A percentile compares a stretch with the other conserved stretches of the same genome.
Evolutionary conservation across 35 echinoderm and acorn worm genomes (phyloP).

Genomic region (Chiridota heheva): DNA sequence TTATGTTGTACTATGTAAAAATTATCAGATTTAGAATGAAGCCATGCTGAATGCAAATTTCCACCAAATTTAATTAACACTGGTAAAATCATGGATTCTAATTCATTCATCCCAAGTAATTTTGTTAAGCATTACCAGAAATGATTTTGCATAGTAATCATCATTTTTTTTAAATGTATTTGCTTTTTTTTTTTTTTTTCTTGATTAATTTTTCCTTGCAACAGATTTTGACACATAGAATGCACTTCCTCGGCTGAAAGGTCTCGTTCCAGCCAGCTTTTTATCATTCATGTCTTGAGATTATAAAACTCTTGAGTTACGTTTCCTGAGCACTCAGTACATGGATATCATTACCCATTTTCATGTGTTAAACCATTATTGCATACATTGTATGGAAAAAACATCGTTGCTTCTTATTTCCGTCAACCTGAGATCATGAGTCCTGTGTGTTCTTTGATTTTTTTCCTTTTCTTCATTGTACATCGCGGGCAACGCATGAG

Average conservation of each 20-base stretch:
- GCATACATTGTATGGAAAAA: constrained; percentile 64
- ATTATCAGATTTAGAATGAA: too few species aligned
- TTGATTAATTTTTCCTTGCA: constrained; percentile 42
- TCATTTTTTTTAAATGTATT: too few species aligned
- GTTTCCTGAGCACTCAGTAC: constrained; percentile 59
- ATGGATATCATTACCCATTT: constrained; percentile 57
- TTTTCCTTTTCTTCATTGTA: constrained; percentile 51
- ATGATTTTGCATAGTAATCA: too few species aligned
- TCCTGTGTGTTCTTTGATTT: constrained; percentile 56
- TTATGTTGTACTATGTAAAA: too few species aligned
- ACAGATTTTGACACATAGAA: constrained; percentile 50
- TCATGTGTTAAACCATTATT: constrained; percentile 57
- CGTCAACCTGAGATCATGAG: constrained; percentile 44
- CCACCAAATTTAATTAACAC: too few species aligned
- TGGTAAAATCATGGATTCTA: too few species aligned
- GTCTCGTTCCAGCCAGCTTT: constrained; percentile 43
- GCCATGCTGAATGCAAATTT: too few species aligned
- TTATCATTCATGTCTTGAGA: constrained; percentile 48
- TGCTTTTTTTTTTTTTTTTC: too few species aligned
- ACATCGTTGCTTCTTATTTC: constrained; percentile 55
- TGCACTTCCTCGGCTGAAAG: constrained; percentile 46
- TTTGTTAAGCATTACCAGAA: too few species aligned
- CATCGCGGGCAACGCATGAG: constrained; percentile 52
- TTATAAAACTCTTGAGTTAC: constrained; percentile 26
- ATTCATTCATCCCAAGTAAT: too few species aligned